Conservation (phyloP, 2,888 invertebrate species). For the Tenthredo distinguenda region DNA sequence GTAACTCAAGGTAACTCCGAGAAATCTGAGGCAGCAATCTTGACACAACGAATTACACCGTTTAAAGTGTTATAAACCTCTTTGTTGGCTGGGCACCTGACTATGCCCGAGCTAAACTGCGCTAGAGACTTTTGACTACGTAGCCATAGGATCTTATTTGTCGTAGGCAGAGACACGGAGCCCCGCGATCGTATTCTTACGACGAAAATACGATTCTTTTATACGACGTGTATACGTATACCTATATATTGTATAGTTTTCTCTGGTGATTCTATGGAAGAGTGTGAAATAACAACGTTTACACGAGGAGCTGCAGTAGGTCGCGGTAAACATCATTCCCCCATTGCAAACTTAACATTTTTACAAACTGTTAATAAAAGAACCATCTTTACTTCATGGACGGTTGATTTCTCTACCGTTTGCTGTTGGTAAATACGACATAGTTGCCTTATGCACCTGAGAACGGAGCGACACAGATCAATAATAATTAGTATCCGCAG, state of each 20-base stretch:
- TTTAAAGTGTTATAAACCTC: constrained; percentile 47
- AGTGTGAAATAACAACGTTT: not conserved
- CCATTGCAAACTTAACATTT: not conserved
- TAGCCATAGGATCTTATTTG: not conserved
- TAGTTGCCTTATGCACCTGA: not conserved
- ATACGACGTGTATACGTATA: too few species aligned
- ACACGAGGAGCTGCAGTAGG: not conserved
- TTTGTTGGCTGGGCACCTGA: constrained; percentile 38
- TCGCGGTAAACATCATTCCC: not conserved
- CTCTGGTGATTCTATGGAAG: not conserved
- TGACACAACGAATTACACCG: constrained; percentile 42
- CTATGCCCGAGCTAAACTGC: constrained; percentile 18
- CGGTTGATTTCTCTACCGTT: constrained; percentile 35
- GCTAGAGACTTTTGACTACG: not conserved
- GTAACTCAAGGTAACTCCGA: constrained; percentile 46
- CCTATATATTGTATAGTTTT: not conserved
- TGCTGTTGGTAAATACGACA: constrained; percentile 2
- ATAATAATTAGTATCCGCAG: constrained; percentile 28
- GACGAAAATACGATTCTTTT: not conserved
- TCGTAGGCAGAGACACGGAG: not conserved
- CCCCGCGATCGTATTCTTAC: not conserved
- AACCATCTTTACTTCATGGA: not conserved
- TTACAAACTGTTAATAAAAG: constrained; percentile 9
- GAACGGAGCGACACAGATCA: constrained; percentile 25
- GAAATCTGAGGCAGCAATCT: constrained; percentile 50